Evolutionary conservation across 2,797 vertebrate species (phyloP).

Genomic region (Ataeniobius toweri): DNA sequence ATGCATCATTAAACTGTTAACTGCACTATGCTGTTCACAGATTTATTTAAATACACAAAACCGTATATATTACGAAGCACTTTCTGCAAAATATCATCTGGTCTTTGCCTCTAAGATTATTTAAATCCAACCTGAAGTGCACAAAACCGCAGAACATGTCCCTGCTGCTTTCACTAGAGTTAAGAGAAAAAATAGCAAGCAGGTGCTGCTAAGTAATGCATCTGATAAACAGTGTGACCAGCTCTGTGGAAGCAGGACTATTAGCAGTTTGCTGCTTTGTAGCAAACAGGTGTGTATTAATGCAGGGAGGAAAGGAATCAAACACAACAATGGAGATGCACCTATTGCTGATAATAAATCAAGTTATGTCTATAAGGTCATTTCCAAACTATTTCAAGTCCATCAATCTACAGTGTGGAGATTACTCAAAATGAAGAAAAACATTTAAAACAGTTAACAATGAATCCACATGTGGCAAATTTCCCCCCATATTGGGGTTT

Average conservation of each 20-base stretch:
- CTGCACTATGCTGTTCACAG: background rate
- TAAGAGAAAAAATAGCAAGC: background rate
- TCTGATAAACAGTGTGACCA: background rate
- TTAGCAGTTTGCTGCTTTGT: background rate
- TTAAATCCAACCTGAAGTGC: background rate
- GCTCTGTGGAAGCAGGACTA: background rate
- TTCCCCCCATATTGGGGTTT: background rate
- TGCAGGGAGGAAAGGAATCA: background rate
- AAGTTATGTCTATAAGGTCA: too few relatives aligned
- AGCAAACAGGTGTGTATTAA: background rate
- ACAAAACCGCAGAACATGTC: background rate
- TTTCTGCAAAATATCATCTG: background rate
- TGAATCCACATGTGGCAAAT: too few relatives aligned
- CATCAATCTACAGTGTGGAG: too few relatives aligned
- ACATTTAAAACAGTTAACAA: too few relatives aligned
- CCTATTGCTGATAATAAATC: background rate
- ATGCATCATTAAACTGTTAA: background rate
- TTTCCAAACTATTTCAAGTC: too few relatives aligned
- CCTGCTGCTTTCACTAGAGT: background rate
- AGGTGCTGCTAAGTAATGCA: background rate
- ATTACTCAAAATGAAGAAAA: too few relatives aligned
- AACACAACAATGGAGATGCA: background rate
- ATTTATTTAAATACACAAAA: background rate
- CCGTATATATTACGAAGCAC: background rate
- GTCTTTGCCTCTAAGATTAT: background rate